Evolutionary conservation across 2,888 invertebrate species (phyloP).

Genomic region (Lithophane semibrunnea): DNA sequence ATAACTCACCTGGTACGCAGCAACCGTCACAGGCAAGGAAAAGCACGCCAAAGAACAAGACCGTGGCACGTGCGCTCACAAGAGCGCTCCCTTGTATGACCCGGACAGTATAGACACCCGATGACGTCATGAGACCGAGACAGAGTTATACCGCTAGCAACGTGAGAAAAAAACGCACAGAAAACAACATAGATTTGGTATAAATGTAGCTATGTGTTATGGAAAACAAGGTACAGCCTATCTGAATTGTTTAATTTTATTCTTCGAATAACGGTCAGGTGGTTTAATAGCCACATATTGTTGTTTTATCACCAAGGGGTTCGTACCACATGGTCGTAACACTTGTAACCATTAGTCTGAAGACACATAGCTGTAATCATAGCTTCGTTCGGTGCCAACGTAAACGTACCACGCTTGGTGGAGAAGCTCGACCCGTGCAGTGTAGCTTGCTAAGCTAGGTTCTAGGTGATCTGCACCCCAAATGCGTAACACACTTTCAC

Average conservation of each 20-base stretch:
- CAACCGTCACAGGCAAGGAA: not conserved
- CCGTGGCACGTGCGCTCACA: not conserved
- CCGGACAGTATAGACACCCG: not conserved
- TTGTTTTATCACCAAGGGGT: constrained; percentile 9
- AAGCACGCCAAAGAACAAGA: not conserved
- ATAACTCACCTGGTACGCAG: constrained; percentile 1
- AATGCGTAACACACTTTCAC: not conserved
- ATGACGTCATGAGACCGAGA: not conserved
- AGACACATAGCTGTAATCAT: not conserved
- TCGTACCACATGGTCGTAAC: not conserved
- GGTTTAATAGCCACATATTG: not conserved
- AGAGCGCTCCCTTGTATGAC: too few relatives aligned
- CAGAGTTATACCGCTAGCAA: not conserved
- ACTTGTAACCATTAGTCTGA: not conserved
- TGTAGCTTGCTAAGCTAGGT: not conserved
- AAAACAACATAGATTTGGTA: not conserved
- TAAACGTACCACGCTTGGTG: not conserved
- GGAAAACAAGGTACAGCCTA: not conserved
- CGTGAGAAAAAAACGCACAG: not conserved
- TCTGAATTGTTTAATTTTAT: not conserved
- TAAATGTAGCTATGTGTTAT: too few relatives aligned
- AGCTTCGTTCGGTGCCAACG: not conserved
- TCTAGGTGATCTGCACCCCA: not conserved
- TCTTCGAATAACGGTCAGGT: not conserved
- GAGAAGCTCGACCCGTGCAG: not conserved